Evolutionary conservation across 2,888 invertebrate genomes (phyloP), one percentile per base, ranked within the genome.

Genomic region (Steromphala cineraria): DNA sequence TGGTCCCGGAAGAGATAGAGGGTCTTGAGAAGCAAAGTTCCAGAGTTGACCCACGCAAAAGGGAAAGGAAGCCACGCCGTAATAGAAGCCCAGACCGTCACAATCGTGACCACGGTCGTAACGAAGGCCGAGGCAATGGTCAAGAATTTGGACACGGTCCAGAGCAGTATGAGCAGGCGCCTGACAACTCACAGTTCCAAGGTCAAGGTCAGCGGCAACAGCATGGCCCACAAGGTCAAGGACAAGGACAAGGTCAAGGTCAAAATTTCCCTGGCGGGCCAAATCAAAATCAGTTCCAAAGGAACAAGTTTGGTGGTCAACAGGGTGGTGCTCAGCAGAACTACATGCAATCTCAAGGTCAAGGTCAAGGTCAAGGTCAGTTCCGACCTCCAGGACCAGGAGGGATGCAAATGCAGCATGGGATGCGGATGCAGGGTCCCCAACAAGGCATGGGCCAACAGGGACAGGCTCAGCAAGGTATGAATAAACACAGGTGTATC

Each of bases 11-110:
- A 8, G 81, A 85, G 80, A 62, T 75, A 15, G 82, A 82, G n/a
- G 67, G 40, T 0, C 3, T 53, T 75, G 79, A 80, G 74, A 77
- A 76, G 76, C 53, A 80, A 53, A 28, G 80, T 28, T 10, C 52
- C 74, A 74, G 80, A 67, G 77, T 62, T 62, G 75, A 75, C 71
- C 28, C 56, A 19, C 24, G 46, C 19, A 62, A 36, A 24, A 79
- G 21, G 53, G 75, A 52, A 8, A 53, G 24, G 17, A 79, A 52
- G 56, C 56, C 62, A 55, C 81, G 10, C 75, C 80, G 78, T 31
- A 84, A 80, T 74, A 81, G 82, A 80, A 83, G 56, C 52, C 71
- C 67, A 81, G 80, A 77, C 62, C 74, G 83, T 17, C 76, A 76
- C 77, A 80, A 80, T 31, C 80, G 79, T 40, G 71, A 75, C 53